Evolutionary conservation across 2,888 invertebrate genomes (phyloP).

Genomic region (Hypomecis punctinalis): DNA sequence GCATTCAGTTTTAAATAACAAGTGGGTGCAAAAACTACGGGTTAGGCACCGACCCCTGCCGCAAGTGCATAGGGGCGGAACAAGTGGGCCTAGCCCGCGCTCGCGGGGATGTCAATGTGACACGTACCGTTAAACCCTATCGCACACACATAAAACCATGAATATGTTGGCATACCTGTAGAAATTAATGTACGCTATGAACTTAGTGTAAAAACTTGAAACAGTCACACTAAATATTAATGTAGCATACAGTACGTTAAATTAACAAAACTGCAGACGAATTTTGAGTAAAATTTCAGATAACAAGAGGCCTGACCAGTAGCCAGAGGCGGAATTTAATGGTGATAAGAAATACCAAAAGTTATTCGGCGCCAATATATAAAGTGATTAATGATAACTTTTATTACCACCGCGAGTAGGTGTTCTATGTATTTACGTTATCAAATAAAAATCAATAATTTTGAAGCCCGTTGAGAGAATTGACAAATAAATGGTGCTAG

Average conservation of each 20-base stretch:
- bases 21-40: constrained; percentile 78
- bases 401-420: constrained; percentile 1
- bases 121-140: constrained; percentile 36
- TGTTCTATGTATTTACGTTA: constrained; percentile 24
- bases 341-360: constrained; percentile 33
- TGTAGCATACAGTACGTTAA: too few species aligned
- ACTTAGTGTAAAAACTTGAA: not conserved
- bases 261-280: not conserved
- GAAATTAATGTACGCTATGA: not conserved
- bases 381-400: constrained; percentile 20
- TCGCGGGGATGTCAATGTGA: constrained; percentile 50
- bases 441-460: constrained; percentile 7
- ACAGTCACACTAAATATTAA: not conserved
- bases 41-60: constrained; percentile 68
- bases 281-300: constrained; percentile 10
- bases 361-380: constrained; percentile 10
- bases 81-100: constrained; percentile 61
- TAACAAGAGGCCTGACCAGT: constrained; percentile 36
- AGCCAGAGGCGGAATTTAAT: constrained; percentile 23
- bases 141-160: constrained; percentile 1
- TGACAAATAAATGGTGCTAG: not conserved
- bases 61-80: constrained; percentile 84
- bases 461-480: not conserved
- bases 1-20: constrained; percentile 59
- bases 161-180: constrained; percentile 23